Base-by-base conservation (phyloP, 2,888 invertebrate genomes). In the Zelleria hepariella region DNA sequence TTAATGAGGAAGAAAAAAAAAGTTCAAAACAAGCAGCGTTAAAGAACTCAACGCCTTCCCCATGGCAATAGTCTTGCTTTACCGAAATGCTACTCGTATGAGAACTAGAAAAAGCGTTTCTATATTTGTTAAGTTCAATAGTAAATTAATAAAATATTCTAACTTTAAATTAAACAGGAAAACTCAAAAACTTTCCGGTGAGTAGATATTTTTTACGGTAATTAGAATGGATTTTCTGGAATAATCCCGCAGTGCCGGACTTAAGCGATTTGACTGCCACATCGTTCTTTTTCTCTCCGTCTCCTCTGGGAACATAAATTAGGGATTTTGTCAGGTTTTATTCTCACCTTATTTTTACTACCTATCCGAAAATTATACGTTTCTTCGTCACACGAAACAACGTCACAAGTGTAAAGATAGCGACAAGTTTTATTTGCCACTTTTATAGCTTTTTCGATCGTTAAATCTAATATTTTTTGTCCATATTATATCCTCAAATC, bases 281-380 rank as follows among this genome's bases (percentile, higher is more conserved):
- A 55, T 55, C 62, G 60, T 67, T 62, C 62, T 61, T 56, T 64
- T 62, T 58, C 59, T 74, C 72, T 75, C 72, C 72, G 74, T 70
- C 73, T 74, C 71, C 69, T 72, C 75, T 72, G 68, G 73, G 52
- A 53, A 18, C 78, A 79, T 86, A 86, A 86, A 86, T 85, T 82
- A 75, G 64, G 74, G 76, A 74, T 80, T 80, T 78, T 82, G 84
- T 85, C 83, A 82, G 84, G 84, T 86, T 84, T 84, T 82, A 83
- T 80, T 80, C 81, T 81, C 54, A 54, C 54, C 54, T 54, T 25
- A 24, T 5, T 79, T 86, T 84, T 85, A 85, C 74, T 69, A n/a
- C n/a, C n/a, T n/a, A 77, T 77, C 72, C 64, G 73, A 71, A 74
- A 77, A 81, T 82, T 82, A 78, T 82, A 76, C 15, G 2, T 56